These are phyloP conservation scores for Myiagra hebetior DNA, from an alignment of 2,113 vertebrate species.

Conservation along the genomic window DNA sequence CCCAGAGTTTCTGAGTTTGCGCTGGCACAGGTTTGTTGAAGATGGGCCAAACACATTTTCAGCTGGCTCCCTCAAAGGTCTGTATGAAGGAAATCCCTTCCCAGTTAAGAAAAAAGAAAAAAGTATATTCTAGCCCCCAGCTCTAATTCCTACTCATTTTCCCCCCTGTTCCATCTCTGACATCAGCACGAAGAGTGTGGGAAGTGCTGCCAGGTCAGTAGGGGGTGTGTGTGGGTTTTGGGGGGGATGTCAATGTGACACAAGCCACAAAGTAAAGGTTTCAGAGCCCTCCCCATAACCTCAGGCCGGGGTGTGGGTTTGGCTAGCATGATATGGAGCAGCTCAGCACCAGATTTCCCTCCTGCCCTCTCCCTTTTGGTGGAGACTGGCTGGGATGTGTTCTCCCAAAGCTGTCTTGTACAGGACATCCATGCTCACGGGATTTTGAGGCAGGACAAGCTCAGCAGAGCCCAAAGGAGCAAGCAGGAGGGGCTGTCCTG, in stretches of 20 bases:
- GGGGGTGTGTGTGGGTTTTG: too few relatives aligned
- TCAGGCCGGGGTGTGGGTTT: neutral
- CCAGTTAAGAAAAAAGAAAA: fast-evolving
- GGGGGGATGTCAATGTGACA: too few relatives aligned
- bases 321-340: fast-evolving
- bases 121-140: neutral
- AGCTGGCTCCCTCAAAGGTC: neutral
- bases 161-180: neutral
- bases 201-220: neutral
- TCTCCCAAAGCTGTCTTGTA: fast-evolving
- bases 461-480: neutral
- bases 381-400: neutral
- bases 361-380: neutral
- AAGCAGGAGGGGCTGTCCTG: neutral
- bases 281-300: too few relatives aligned
- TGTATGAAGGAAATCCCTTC: neutral
- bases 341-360: neutral
- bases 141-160: neutral
- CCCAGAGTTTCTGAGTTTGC: neutral
- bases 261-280: too few relatives aligned
- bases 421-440: fast-evolving
- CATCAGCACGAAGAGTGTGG: neutral
- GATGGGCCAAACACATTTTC: neutral
- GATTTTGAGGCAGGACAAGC: neutral
- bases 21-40: neutral